Percentiles rank a stretch among this genome's conserved stretches.
Conservation (phyloP, 2,113 vertebrate species). For the Prolemur simus region DNA sequence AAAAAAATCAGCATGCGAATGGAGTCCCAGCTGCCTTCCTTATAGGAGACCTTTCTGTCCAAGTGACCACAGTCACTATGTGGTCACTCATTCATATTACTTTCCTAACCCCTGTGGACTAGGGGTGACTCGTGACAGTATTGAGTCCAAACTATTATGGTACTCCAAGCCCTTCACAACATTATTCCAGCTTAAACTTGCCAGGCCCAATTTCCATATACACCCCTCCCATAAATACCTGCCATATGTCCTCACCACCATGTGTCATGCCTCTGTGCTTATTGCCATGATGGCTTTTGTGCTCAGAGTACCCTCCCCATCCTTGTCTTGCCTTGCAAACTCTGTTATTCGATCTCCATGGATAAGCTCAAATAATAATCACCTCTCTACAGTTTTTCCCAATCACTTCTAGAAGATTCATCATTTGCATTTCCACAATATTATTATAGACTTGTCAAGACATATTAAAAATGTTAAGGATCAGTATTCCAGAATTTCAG, state of each 20-base stretch:
- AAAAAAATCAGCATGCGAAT: background rate
- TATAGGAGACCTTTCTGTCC: background rate
- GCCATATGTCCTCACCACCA: background rate
- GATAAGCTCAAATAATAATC: background rate
- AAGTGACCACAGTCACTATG: background rate
- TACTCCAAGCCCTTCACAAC: background rate
- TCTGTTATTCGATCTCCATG: background rate
- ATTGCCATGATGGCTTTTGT: background rate
- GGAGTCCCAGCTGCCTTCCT: background rate
- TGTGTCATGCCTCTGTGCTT: background rate
- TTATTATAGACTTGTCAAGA: background rate
- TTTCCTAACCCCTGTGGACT: background rate
- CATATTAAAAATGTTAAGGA: background rate
- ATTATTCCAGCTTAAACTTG: background rate
- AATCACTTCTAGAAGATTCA: background rate
- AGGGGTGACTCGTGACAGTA: background rate
- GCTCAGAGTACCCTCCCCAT: background rate
- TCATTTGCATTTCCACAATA: background rate
- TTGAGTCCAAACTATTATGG: background rate
- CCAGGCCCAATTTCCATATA: background rate
- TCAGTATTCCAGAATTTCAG: background rate
- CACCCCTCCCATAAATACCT: background rate
- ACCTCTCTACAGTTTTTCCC: background rate
- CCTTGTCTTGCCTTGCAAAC: background rate
- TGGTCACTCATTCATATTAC: background rate